Percentiles rank a stretch among this genome's conserved stretches.
phyloP scores from a whole-genome alignment of 2,888 invertebrate genomes.

The Meloe dianella region DNA sequence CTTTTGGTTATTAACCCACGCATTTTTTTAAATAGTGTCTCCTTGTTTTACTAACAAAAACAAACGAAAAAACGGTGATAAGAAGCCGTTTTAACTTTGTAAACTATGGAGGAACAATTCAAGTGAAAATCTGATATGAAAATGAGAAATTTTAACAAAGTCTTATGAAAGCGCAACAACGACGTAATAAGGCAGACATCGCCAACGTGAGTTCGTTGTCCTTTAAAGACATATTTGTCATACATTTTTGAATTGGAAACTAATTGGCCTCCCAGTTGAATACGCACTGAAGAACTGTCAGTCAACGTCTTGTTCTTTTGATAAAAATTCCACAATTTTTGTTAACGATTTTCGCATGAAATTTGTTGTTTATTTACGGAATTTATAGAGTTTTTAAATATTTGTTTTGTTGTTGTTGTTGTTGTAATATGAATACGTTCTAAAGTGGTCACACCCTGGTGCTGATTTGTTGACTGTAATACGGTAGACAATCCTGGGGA shows the following conservation, averaged over 20 bases:
- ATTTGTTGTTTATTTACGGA: neutral
- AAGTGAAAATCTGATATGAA: neutral
- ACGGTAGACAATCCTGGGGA: constrained; percentile 22
- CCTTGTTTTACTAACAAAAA: neutral
- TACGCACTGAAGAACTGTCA: neutral
- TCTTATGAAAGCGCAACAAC: neutral
- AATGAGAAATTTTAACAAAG: neutral
- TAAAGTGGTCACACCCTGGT: neutral
- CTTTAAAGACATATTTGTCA: neutral
- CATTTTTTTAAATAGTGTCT: neutral
- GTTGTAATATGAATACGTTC: too few relatives aligned
- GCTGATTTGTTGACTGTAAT: constrained; percentile 45
- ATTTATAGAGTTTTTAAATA: too few relatives aligned
- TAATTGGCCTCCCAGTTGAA: neutral
- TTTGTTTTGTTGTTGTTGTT: too few relatives aligned
- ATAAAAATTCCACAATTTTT: neutral
- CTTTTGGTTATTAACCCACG: neutral
- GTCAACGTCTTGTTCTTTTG: neutral
- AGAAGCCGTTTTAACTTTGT: neutral
- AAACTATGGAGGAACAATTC: neutral
- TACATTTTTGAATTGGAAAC: too few relatives aligned
- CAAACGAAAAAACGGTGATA: neutral
- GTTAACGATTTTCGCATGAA: neutral
- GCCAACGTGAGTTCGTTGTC: neutral
- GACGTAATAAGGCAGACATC: too few relatives aligned